A percentile compares a stretch with the other conserved stretches of the same genome.
Evolutionary conservation across 2,113 vertebrate species (phyloP).

Genomic region (Oncorhynchus kisutch): DNA sequence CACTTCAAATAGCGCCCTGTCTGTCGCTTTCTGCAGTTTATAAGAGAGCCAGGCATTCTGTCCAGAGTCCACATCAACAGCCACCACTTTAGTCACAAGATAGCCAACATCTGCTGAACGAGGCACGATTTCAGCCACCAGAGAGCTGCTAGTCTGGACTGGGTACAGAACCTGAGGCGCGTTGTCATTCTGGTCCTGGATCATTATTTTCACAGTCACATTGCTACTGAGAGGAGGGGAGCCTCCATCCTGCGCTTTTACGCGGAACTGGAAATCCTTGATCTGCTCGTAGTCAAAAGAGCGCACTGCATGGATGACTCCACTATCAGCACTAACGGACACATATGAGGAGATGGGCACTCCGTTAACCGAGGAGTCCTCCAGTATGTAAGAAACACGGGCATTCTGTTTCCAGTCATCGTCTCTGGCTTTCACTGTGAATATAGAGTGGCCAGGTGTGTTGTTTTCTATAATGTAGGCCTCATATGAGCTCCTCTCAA

Average conservation of each 20-base stretch:
- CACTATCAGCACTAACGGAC: slow-evolving; percentile 59
- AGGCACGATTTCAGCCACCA: slow-evolving; percentile 20
- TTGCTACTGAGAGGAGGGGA: slow-evolving; percentile 22
- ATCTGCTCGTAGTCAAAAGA: slow-evolving; percentile 58
- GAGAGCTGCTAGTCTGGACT: slow-evolving; percentile 7
- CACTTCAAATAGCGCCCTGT: slow-evolving; percentile 48
- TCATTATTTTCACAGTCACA: slow-evolving; percentile 24
- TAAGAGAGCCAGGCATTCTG: slow-evolving; percentile 55
- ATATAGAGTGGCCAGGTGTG: slow-evolving; percentile 47
- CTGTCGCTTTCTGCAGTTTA: slow-evolving; percentile 30
- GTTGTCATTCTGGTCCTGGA: slow-evolving; percentile 50
- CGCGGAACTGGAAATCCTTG: slow-evolving; percentile 15
- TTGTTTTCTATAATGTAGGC: slow-evolving; percentile 52
- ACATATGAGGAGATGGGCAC: slow-evolving; percentile 51
- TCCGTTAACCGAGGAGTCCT: slow-evolving; percentile 16
- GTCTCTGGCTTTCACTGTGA: slow-evolving; percentile 38
- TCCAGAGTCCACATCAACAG: slow-evolving; percentile 50
- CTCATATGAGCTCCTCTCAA: slow-evolving; percentile 46
- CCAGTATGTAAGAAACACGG: slow-evolving; percentile 50
- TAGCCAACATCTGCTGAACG: slow-evolving; percentile 28
- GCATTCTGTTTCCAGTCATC: slow-evolving; percentile 60
- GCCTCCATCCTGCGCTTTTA: slow-evolving; percentile 46
- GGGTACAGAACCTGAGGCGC: slow-evolving; percentile 24
- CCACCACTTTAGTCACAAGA: slow-evolving; percentile 58
- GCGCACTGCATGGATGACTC: slow-evolving; percentile 36